Evolutionary conservation across 2,888 invertebrate species (phyloP).

Genomic region (Orchestes rusci): DNA sequence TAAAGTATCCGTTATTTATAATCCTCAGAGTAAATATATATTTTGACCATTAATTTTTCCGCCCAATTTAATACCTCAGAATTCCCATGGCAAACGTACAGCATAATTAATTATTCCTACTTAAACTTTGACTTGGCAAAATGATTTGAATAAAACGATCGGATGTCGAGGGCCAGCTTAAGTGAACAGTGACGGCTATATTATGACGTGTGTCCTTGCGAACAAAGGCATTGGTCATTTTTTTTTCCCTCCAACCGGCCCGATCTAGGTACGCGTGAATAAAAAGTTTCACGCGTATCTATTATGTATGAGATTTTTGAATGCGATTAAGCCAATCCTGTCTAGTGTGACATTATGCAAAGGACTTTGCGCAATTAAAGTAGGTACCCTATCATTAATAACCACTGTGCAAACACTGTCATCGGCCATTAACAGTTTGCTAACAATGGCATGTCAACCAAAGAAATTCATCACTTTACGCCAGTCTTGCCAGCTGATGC

Average conservation of each 20-base stretch:
- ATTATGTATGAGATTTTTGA: constrained; percentile 20
- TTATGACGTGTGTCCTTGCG: constrained; percentile 14
- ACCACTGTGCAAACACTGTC: constrained; percentile 39
- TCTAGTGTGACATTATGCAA: constrained; percentile 20
- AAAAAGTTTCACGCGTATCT: constrained; percentile 11
- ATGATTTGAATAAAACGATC: constrained; percentile 24
- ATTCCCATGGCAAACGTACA: constrained; percentile 18
- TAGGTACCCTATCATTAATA: constrained; percentile 36
- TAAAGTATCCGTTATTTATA: too few species aligned
- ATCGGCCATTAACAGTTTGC: constrained; percentile 40
- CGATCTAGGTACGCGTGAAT: constrained; percentile 13
- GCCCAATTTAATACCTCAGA: constrained; percentile 14
- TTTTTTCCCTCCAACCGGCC: constrained; percentile 18
- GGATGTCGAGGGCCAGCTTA: constrained; percentile 19
- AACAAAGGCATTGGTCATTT: constrained; percentile 24
- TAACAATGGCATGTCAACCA: constrained; percentile 34
- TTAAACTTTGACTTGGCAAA: constrained; percentile 22
- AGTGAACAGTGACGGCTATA: constrained; percentile 24
- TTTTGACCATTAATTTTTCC: constrained; percentile 13
- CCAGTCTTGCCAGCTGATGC: constrained; percentile 27
- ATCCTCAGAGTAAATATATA: too few species aligned
- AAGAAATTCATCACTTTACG: constrained; percentile 28
- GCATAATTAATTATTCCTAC: constrained; percentile 21
- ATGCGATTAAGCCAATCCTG: constrained; percentile 17
- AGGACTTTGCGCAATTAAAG: constrained; percentile 30